Evolutionary conservation across 2,113 vertebrate genomes (phyloP).

Genomic region (Dryoscopus gambensis): DNA sequence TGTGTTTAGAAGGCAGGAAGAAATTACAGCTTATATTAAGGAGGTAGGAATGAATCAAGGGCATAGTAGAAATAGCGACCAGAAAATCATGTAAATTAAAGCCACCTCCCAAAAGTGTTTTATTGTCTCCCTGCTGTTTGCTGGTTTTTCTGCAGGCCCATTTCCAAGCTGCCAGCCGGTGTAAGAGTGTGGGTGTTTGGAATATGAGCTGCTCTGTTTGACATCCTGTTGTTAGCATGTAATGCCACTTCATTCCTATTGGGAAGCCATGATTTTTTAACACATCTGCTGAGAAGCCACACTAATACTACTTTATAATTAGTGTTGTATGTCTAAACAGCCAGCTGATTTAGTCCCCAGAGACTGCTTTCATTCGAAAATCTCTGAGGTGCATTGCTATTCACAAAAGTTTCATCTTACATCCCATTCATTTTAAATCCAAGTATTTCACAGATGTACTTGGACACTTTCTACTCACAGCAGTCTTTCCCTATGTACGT

Average conservation of each 20-base stretch:
- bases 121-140: background rate
- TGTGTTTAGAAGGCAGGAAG: background rate
- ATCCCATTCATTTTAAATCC: background rate
- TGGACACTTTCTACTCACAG: background rate
- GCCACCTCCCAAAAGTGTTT: background rate
- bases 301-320: background rate
- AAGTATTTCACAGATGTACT: background rate
- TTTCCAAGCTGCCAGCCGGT: background rate
- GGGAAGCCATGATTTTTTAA: background rate
- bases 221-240: background rate
- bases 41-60: background rate
- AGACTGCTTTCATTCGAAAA: background rate
- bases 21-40: background rate
- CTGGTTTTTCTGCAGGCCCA: background rate
- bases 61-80: background rate
- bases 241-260: background rate
- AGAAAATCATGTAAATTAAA: background rate
- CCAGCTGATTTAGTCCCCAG: background rate
- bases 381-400: background rate
- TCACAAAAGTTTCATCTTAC: background rate
- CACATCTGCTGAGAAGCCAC: background rate
- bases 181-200: background rate
- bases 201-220: background rate
- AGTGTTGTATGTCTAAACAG: background rate
- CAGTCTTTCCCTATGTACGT: rapidly evolving